Evolutionary conservation across 2,888 invertebrate species (phyloP), one percentile per base, ranked within the genome.

Genomic region (Atherix ibis): DNA sequence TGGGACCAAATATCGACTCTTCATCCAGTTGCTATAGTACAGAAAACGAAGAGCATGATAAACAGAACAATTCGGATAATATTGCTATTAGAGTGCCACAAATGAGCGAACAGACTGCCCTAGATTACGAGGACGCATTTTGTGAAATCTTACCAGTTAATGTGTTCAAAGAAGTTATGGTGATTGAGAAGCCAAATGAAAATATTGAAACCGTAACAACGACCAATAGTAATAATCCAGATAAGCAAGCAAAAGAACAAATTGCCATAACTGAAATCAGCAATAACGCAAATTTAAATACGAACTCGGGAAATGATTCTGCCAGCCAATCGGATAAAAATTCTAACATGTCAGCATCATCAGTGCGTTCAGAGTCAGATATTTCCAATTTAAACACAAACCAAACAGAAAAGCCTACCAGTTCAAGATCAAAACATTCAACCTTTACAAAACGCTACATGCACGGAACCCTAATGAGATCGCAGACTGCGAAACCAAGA

Each of bases 1-100:
- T 76, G 14, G 77, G 77, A 32, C 77, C 76, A 12, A 69, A 77
- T 43, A 64, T 76, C 17, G 77, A 81, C 57, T 76, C 72, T 27
- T 73, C 73, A 22, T 67, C 71, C 34, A 71, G 71, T 45, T 73
- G 71, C 26, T 57, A 70, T 30, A 70, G 69, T 32, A 52, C 57
- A 2, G 62, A 57, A 34, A 53, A 50, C 29, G 61, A 62, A 32
- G 55, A 58, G 25, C 8, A 38, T 31, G n/a, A 38, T 22, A 32
- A 40, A 37, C 31, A 31, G 28, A 26, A 37, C 37, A 22, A 33
- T 28, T 27, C 18, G 22, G 34, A 32, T 5, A 5, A 30, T 27
- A 30, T 24, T 25, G 22, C 28, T 12, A 28, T 38, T 17, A 18
- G 28, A 19, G 33, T 35, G 10, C 32, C 40, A 9, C 34, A 38